Percentiles rank a stretch among this genome's conserved stretches.
phyloP scores from a whole-genome alignment of 2,888 invertebrate genomes.

The Ornithoptera priamus region DNA sequence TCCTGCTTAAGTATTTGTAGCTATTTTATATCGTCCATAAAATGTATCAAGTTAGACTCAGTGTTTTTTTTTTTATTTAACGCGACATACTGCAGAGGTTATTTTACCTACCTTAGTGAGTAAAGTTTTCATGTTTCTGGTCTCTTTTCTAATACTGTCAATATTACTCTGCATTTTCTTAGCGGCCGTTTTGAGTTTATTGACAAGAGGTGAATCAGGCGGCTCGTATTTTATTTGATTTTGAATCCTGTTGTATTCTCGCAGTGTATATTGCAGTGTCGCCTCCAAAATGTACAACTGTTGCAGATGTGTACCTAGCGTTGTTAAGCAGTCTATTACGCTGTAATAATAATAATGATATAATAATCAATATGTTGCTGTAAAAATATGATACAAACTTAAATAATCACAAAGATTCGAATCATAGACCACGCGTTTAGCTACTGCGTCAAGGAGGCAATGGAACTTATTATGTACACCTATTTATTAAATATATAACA shows the following conservation, averaged over 20 bases:
- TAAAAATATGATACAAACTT: too few relatives aligned
- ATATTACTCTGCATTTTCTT: constrained; percentile 25
- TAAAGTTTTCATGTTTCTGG: constrained; percentile 11
- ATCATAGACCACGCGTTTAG: too few relatives aligned
- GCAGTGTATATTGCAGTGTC: constrained; percentile 75
- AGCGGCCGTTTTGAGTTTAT: constrained; percentile 46
- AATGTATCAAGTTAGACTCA: neutral
- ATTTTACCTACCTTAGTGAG: constrained; percentile 26
- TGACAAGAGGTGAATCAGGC: constrained; percentile 53
- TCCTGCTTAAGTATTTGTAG: neutral
- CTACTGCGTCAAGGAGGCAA: too few relatives aligned
- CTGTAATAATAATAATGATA: constrained; percentile 49
- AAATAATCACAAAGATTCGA: too few relatives aligned
- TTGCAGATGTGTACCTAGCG: constrained; percentile 77
- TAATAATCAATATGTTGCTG: too few relatives aligned
- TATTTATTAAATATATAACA: too few relatives aligned
- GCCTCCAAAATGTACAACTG: constrained; percentile 81
- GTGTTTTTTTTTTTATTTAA: neutral
- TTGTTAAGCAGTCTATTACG: constrained; percentile 74
- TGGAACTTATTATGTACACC: too few relatives aligned
- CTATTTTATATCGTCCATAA: neutral
- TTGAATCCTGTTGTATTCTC: constrained; percentile 57
- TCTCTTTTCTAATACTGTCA: constrained; percentile 23
- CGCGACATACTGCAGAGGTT: neutral
- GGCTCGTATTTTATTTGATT: constrained; percentile 61